These are phyloP conservation scores for Drosophila paramelanica DNA, from an alignment of 2,888 invertebrate species.

Conservation along the genomic window DNA sequence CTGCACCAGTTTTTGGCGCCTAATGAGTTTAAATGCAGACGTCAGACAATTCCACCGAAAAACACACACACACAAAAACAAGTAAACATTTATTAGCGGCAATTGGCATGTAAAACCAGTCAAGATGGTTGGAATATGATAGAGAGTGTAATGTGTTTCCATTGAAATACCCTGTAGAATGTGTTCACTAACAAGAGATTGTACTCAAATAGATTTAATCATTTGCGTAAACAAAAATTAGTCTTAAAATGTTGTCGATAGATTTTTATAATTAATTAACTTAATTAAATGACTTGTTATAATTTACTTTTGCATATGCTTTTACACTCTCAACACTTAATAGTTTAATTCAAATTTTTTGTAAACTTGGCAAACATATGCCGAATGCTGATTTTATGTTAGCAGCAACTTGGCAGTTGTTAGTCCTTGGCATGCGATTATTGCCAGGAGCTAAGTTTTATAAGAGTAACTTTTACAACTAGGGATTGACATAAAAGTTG, in stretches of 20 bases:
- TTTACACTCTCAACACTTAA: background rate
- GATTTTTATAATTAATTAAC: too few relatives aligned
- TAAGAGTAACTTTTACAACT: constrained; percentile 63
- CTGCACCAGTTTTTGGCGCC: constrained; percentile 29
- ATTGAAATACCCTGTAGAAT: background rate
- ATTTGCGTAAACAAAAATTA: background rate
- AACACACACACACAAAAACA: background rate
- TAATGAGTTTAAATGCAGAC: constrained; percentile 56
- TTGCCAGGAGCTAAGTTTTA: constrained; percentile 54
- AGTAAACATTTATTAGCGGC: constrained; percentile 20
- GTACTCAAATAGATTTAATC: too few relatives aligned
- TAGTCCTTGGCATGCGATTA: constrained; percentile 54
- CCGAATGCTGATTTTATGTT: constrained; percentile 1
- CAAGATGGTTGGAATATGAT: background rate
- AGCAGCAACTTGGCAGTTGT: constrained; percentile 29
- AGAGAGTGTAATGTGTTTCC: background rate
- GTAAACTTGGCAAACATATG: constrained; percentile 4
- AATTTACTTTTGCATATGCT: background rate
- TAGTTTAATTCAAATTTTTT: background rate
- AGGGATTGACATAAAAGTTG: constrained; percentile 65
- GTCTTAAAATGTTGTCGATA: too few relatives aligned
- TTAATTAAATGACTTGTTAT: too few relatives aligned
- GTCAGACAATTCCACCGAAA: constrained; percentile 25
- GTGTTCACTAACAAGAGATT: too few relatives aligned
- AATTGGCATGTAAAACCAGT: constrained; percentile 1